A percentile compares a stretch with the other conserved stretches of the same genome.
Conservation (phyloP, 2,888 invertebrate species). For the Stratiomys singularior region DNA sequence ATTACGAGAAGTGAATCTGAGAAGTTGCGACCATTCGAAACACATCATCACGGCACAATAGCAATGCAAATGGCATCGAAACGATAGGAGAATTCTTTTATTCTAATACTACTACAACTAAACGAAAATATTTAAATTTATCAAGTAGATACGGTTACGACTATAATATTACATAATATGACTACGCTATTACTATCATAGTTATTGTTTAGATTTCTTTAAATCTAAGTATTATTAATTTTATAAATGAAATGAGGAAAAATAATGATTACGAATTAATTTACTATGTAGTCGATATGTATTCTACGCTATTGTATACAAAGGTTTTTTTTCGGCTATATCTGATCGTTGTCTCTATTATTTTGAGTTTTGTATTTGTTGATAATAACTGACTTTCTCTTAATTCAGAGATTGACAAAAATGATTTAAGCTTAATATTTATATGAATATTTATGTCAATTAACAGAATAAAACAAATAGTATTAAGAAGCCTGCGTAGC, state of each 20-base stretch:
- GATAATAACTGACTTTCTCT: conserved; percentile 16
- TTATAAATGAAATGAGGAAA: conserved; percentile 18
- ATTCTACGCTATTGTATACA: conserved; percentile 32
- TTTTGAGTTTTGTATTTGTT: conserved; percentile 24
- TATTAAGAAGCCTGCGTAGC: conserved; percentile 23
- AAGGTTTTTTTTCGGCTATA: conserved; percentile 30
- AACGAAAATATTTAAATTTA: neutral
- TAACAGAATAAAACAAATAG: conserved; percentile 31
- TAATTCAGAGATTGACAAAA: neutral
- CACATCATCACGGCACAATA: conserved; percentile 62
- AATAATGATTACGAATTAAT: conserved; percentile 1
- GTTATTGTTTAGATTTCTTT: conserved; percentile 33
- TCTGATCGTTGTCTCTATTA: conserved; percentile 34
- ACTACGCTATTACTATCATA: conserved; percentile 32
- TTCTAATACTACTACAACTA: too few relatives aligned
- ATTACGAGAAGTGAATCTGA: conserved; percentile 49
- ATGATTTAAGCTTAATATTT: conserved; percentile 16
- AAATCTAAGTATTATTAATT: conserved; percentile 40
- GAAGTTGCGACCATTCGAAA: conserved; percentile 63
- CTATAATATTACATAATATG: conserved; percentile 19
- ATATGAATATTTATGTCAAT: conserved; percentile 12
- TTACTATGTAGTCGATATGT: conserved; percentile 15
- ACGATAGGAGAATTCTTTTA: conserved; percentile 49
- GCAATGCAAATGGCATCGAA: conserved; percentile 62
- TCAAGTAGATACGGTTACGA: neutral